Evolutionary conservation across 2,113 vertebrate species (phyloP), one percentile per base, ranked within the genome.

Genomic region (Ammodramus savannarum): DNA sequence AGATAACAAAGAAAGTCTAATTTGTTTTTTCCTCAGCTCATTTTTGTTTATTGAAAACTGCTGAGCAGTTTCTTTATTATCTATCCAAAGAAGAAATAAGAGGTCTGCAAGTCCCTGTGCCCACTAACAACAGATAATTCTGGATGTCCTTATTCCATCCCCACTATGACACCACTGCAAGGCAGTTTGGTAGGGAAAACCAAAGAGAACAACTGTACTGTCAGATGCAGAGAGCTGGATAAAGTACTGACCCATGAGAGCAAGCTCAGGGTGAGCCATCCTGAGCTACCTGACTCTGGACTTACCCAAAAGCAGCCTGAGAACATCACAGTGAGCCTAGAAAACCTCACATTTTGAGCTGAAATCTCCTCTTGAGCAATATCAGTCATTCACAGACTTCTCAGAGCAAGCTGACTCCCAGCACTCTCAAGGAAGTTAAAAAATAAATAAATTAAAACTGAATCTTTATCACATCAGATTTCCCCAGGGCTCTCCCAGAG

Each of bases 261-360:
- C 0, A 0, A 78, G 26, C 4, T 41, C 61, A 63, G 10, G 6
- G 12, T 20, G 21, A 85, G 27, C 20, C 2, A 1, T 15, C 0
- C 4, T 18, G 34, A 84, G 16, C 58, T 80, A 55, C 43, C 74
- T 4, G 8, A 34, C 34, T 18, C 65, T 36, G 11, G 23, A 32
- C 4, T 39, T 31, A 44, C 3, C 11, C 46, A 51, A 34, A 7
- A 87, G 29, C 48, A 79, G 31, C 27, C 36, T 38, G 4, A 10
- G 23, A 76, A 27, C 41, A 20, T 9, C 25, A 36, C 0, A 0
- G 15, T 26, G 44, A 55, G 25, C 15, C n/a, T 65, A 38, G n/a
- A 36, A 90, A 11, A 31, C 16, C 10, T 65, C 12, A 11, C 0
- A 0, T 16, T 67, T 59, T 43, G 17, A 78, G 4, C 2, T 46